Base-by-base conservation (phyloP, 2,888 invertebrate species). In the Xestia ashworthii region DNA sequence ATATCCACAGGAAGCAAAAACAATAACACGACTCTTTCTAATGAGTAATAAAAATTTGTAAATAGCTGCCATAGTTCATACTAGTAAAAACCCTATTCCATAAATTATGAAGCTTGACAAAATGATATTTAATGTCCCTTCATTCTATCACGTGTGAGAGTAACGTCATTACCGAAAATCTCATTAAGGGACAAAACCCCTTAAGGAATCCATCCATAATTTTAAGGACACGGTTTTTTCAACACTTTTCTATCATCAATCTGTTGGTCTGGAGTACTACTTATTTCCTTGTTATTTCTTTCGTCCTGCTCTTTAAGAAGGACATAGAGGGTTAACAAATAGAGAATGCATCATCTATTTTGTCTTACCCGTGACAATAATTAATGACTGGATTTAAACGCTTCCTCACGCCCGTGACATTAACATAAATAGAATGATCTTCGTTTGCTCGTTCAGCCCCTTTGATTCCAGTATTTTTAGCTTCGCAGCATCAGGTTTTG, bases 331-430 rank as follows among this genome's bases (percentile, higher is more conserved):
- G 94, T 92, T 92, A 96, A 95, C 96, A 95, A 95, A 96, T 96
- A 95, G 94, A 93, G 93, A 94, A 96, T 92, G 94, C 95, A 95
- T 96, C 96, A 96, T 96, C 96, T 96, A 96, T 96, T 96, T 96
- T 95, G 96, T 96, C 95, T 95, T 94, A 93, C 93, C 92, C 91
- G 93, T 96, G 96, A 96, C 96, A 96, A 96, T 96, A 96, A 96
- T 96, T 96, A 96, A 96, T 96, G 96, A 94, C 92, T 95, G 96
- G 96, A 96, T 96, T 96, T 96, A 96, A 96, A 96, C 95, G 96
- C 96, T 96, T 96, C 96, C 96, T 96, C 96, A 96, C 96, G 96
- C 95, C 96, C 96, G 96, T 96, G 96, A 96, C 96, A 96, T 96
- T 95, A 96, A 96, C 95, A 93, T 96, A 96, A 96, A 96, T 96